Evolutionary conservation across 2,113 vertebrate genomes (phyloP).

Genomic region (rat (Rattus norvegicus)): GRCr8 NC_086024.1:104379001-104379500

Average conservation of each 20-base stretch:
- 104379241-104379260: conserved; percentile 80
- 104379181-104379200: conserved; percentile 81
- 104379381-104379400: conserved; percentile 58
- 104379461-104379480: too few relatives aligned
- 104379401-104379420: conserved; percentile 2
- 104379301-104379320: conserved; percentile 77
- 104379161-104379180: conserved; percentile 81
- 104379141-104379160: not conserved
- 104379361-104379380: conserved; percentile 55
- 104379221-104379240: conserved; percentile 82
- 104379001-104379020: not conserved
- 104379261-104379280: conserved; percentile 80
- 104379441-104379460: too few relatives aligned
- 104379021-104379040: not conserved
- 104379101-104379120: conserved; percentile 61
- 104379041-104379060: conserved; percentile 60
- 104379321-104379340: conserved; percentile 74
- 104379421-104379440: too few relatives aligned
- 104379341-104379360: conserved; percentile 67
- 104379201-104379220: conserved; percentile 83
- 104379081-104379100: conserved; percentile 73
- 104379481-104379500: conserved; percentile 66
- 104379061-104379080: not conserved
- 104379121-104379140: conserved; percentile 79
- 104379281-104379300: conserved; percentile 75